Evolutionary conservation across 2,113 vertebrate genomes (phyloP).

Genomic region (Recurvirostra avosetta): DNA sequence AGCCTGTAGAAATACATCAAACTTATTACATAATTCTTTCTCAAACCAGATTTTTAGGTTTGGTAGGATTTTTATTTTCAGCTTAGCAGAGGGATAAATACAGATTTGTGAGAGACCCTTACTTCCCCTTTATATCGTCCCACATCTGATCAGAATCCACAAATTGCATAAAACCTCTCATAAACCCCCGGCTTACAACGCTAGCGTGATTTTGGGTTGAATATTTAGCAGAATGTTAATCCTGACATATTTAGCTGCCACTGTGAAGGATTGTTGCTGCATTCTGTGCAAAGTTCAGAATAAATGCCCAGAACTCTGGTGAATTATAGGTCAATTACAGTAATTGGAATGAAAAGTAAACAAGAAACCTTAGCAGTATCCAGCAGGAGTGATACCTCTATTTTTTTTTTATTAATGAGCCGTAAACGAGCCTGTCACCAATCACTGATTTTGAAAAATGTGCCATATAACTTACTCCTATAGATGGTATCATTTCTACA

Average conservation of each 20-base stretch:
- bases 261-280: neutral
- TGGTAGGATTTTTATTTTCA: neutral
- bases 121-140: slow-evolving; percentile 40
- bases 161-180: slow-evolving; percentile 36
- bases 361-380: slow-evolving; percentile 10
- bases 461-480: neutral
- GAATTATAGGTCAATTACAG: slow-evolving; percentile 56
- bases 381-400: neutral
- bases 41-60: neutral
- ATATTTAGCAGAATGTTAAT: slow-evolving; percentile 57
- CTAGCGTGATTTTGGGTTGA: neutral
- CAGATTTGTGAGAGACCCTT: slow-evolving; percentile 34
- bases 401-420: slow-evolving; percentile 69
- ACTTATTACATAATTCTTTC: neutral
- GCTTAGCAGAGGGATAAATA: slow-evolving; percentile 26
- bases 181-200: slow-evolving; percentile 36
- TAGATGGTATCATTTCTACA: neutral
- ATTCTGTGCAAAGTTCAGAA: slow-evolving; percentile 36
- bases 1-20: neutral
- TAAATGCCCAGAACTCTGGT: neutral
- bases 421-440: slow-evolving; percentile 53
- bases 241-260: neutral
- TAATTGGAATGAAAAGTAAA: slow-evolving; percentile 56
- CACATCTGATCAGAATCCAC: slow-evolving; percentile 22
- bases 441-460: slow-evolving; percentile 47